A percentile compares a stretch with the other conserved stretches of the same genome.
phyloP scores from a whole-genome alignment of 1,140 invertebrate genomes.

The Diachasmimorpha longicaudata region DNA sequence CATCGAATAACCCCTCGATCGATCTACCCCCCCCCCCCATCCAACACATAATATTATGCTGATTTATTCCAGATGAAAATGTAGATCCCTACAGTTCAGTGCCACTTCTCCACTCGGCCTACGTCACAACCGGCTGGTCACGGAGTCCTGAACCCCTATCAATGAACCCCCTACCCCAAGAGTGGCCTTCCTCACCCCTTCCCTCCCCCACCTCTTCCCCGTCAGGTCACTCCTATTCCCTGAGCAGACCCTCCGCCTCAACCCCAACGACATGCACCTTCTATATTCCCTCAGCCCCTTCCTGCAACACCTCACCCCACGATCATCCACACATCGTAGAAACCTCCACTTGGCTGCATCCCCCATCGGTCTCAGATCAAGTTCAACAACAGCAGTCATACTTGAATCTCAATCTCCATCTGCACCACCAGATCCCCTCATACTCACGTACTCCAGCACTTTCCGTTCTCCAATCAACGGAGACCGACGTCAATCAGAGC shows the following conservation, averaged over 20 bases:
- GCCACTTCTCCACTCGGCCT: constrained; percentile 57
- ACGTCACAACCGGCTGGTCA: constrained; percentile 55
- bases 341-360: constrained; percentile 54
- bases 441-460: constrained; percentile 28
- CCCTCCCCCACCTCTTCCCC: constrained; percentile 49
- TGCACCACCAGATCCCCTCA: constrained; percentile 58
- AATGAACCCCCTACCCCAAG: constrained; percentile 46
- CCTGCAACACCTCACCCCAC: constrained; percentile 39
- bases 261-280: constrained; percentile 48
- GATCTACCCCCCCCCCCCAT: too few species aligned
- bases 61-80: constrained; percentile 46
- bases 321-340: constrained; percentile 48
- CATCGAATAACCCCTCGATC: too few species aligned
- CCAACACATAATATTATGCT: neutral
- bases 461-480: constrained; percentile 29
- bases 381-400: constrained; percentile 53
- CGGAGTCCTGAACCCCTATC: constrained; percentile 54
- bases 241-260: constrained; percentile 37
- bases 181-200: constrained; percentile 57
- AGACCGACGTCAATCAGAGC: neutral
- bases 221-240: constrained; percentile 35
- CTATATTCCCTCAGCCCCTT: constrained; percentile 49
- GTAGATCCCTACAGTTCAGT: constrained; percentile 55
- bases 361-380: constrained; percentile 44
- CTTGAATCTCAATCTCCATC: constrained; percentile 57